Evolutionary conservation across 2,797 vertebrate species (phyloP).

Genomic region (Oryzias dopingdopingensis): DNA sequence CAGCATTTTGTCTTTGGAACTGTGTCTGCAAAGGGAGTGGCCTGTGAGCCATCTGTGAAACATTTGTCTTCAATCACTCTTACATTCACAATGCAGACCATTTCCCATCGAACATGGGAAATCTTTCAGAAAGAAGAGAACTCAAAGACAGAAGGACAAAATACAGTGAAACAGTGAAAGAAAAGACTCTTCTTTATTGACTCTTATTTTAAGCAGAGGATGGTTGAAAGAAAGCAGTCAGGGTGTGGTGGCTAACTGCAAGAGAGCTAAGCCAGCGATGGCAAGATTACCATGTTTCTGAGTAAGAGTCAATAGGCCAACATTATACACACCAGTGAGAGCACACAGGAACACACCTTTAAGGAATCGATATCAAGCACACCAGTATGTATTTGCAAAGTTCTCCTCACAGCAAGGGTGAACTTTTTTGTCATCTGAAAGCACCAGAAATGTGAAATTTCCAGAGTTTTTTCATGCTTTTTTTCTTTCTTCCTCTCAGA

Average conservation of each 20-base stretch:
- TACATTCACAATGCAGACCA: conserved; percentile 56
- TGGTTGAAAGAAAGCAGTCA: conserved; percentile 53
- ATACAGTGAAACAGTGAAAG: conserved; percentile 17
- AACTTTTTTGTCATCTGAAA: conserved; percentile 46
- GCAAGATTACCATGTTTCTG: conserved; percentile 55
- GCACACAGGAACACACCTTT: conserved; percentile 33
- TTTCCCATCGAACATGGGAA: conserved; percentile 65
- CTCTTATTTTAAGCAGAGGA: conserved; percentile 23
- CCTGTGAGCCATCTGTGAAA: conserved; percentile 76
- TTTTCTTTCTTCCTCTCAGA: conserved; percentile 65
- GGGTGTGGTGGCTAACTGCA: conserved; percentile 66
- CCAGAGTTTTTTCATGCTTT: conserved; percentile 69
- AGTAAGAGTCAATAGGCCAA: conserved; percentile 25
- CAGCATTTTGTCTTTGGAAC: too few species aligned
- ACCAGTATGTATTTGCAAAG: conserved; percentile 2
- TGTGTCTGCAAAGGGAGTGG: conserved; percentile 37
- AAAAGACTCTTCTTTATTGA: conserved; percentile 18
- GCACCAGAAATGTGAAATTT: conserved; percentile 75
- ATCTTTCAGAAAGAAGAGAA: conserved; percentile 25
- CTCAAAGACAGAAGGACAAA: conserved; percentile 16
- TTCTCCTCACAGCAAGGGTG: conserved; percentile 20
- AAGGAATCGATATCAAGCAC: conserved; percentile 37
- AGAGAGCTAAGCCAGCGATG: conserved; percentile 57
- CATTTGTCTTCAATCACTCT: conserved; percentile 78
- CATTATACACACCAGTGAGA: conserved; percentile 23